Evolutionary conservation across 1,140 invertebrate genomes (phyloP).

Genomic region (Danaus melanippus): DNA sequence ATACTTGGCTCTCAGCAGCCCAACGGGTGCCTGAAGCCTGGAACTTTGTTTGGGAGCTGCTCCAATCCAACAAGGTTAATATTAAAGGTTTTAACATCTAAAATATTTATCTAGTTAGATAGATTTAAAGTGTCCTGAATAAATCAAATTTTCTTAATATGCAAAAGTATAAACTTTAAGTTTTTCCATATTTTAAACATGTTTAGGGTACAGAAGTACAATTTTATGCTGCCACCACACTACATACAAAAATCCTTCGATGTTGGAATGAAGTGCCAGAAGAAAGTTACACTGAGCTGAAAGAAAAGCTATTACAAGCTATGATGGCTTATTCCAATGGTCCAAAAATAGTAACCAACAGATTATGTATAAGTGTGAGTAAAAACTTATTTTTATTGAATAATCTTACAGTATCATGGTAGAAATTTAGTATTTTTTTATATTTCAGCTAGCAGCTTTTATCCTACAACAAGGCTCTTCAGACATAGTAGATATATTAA

Average conservation of each 20-base stretch:
- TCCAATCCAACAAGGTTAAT: constrained; percentile 81
- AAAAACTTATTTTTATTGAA: constrained; percentile 10
- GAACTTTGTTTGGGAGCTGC: constrained; percentile 90
- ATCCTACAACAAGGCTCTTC: constrained; percentile 61
- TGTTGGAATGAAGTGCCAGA: constrained; percentile 88
- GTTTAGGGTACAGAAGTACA: constrained; percentile 86
- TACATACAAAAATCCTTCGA: constrained; percentile 89
- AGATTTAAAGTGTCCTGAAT: too few species aligned
- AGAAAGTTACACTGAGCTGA: constrained; percentile 82
- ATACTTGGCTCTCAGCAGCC: constrained; percentile 85
- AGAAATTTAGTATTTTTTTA: constrained; percentile 4
- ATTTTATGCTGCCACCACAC: constrained; percentile 92
- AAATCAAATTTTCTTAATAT: constrained; percentile 23
- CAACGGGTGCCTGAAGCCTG: constrained; percentile 89
- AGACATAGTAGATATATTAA: constrained; percentile 53
- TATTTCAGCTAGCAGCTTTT: constrained; percentile 64
- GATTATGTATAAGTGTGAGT: constrained; percentile 90
- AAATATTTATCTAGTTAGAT: too few species aligned
- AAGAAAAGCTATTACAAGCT: constrained; percentile 81
- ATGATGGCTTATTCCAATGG: constrained; percentile 83
- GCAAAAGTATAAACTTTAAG: too few species aligned
- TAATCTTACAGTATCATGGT: not conserved
- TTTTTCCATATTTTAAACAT: too few species aligned
- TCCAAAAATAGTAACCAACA: constrained; percentile 87
- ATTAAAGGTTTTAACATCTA: too few species aligned